These are phyloP conservation scores for Cyphomyrmex costatus DNA, from an alignment of 1,140 invertebrate genomes.

Conservation along the genomic window DNA sequence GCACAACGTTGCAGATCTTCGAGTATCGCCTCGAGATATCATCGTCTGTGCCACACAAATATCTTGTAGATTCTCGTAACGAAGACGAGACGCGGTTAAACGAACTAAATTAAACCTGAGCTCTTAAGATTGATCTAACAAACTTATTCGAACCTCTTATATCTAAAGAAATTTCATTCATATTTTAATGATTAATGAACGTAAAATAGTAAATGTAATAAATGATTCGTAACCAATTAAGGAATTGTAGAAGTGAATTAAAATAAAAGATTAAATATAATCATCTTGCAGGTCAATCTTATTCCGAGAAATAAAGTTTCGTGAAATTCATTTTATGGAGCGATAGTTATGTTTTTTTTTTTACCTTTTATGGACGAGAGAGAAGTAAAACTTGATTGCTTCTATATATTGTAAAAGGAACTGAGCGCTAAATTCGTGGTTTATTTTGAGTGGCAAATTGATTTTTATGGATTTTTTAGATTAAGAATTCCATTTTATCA, in stretches of 20 bases:
- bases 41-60: conserved; percentile 48
- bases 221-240: conserved; percentile 17
- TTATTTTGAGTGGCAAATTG: conserved; percentile 3
- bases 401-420: not conserved
- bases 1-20: conserved; percentile 79
- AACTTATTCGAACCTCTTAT: not conserved
- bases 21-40: conserved; percentile 77
- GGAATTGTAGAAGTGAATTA: not conserved
- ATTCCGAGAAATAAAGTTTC: conserved; percentile 6
- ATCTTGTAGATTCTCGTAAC: conserved; percentile 52
- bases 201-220: not conserved
- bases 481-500: conserved; percentile 18
- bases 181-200: not conserved
- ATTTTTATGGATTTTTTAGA: conserved; percentile 8
- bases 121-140: not conserved
- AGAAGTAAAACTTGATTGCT: conserved; percentile 1
- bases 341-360: conserved; percentile 10
- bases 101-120: not conserved
- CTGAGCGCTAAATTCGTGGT: not conserved
- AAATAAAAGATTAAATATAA: not conserved
- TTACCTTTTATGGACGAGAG: not conserved
- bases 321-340: conserved; percentile 20
- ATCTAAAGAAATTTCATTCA: not conserved
- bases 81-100: conserved; percentile 4
- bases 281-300: not conserved